Evolutionary conservation across 2,113 vertebrate genomes (phyloP).

Genomic region (Hipposideros armiger): DNA sequence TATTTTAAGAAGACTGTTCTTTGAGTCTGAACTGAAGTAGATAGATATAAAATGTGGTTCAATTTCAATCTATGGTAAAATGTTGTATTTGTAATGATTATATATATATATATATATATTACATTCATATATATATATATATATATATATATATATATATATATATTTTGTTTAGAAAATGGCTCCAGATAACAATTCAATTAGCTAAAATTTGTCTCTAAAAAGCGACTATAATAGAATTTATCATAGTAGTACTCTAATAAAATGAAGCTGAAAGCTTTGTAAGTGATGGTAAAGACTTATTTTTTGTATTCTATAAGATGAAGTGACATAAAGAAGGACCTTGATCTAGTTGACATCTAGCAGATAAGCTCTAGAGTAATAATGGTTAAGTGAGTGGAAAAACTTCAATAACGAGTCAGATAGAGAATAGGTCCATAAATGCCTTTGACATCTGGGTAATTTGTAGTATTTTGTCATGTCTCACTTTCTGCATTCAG

Average conservation of each 20-base stretch:
- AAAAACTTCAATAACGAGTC: not conserved
- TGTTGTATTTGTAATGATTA: not conserved
- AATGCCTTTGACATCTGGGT: not conserved
- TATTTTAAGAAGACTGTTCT: not conserved
- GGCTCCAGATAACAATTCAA: not conserved
- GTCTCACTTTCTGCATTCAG: not conserved
- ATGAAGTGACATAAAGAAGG: not conserved
- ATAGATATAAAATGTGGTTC: not conserved
- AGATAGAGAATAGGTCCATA: not conserved
- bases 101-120: not conserved
- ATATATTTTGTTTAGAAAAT: constrained; percentile 22
- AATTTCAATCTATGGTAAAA: not conserved
- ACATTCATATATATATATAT: too few relatives aligned
- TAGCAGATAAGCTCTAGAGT: not conserved
- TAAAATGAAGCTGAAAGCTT: constrained; percentile 1
- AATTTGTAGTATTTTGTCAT: not conserved
- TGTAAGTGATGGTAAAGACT: not conserved
- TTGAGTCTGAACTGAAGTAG: not conserved
- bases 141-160: not conserved
- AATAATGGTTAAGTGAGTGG: not conserved
- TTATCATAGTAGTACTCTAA: not conserved
- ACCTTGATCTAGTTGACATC: not conserved
- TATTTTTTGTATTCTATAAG: not conserved
- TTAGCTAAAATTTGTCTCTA: not conserved
- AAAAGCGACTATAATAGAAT: not conserved